Percentiles rank a stretch among this genome's conserved stretches.
Evolutionary conservation across 2,797 vertebrate species (phyloP).

Genomic region (Hemitrygon akajei): DNA sequence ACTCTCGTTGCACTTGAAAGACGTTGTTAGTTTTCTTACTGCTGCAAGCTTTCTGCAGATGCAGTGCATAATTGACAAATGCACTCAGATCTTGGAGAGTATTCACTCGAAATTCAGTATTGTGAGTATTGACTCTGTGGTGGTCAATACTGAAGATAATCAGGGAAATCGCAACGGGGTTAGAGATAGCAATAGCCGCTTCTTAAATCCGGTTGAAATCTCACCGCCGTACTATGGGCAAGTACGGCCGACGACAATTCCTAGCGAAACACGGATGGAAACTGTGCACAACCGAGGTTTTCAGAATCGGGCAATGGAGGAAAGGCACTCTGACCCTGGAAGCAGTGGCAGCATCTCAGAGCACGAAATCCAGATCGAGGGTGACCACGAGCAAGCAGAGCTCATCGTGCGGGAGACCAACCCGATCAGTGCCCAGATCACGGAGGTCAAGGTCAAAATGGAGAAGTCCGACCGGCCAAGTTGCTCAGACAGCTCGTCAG

Average conservation of each 20-base stretch:
- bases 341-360: conserved; percentile 90
- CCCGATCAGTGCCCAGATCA: conserved; percentile 63
- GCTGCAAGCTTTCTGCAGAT: conserved; percentile 98
- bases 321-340: conserved; percentile 89
- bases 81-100: conserved; percentile 92
- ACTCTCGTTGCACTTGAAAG: conserved; percentile 93
- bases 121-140: conserved; percentile 63
- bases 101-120: conserved; percentile 94
- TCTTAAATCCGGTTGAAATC: conserved; percentile 89
- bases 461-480: conserved; percentile 87
- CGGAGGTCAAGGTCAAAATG: conserved; percentile 87
- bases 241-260: conserved; percentile 60
- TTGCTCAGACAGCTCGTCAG: conserved; percentile 92
- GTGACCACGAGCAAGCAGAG: conserved; percentile 83
- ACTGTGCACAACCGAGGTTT: conserved; percentile 56
- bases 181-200: conserved; percentile 79
- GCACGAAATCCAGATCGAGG: conserved; percentile 84
- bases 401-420: conserved; percentile 70
- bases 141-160: conserved; percentile 69
- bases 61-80: conserved; percentile 97
- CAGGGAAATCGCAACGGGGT: conserved; percentile 72
- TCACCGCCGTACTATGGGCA: conserved; percentile 85
- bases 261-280: conserved; percentile 62
- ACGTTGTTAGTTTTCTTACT: conserved; percentile 94
- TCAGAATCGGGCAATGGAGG: conserved; percentile 67